Percentiles rank a stretch among this genome's conserved stretches.
Evolutionary conservation across 2,888 invertebrate species (phyloP).

Genomic region (Crossocerus cetratus): DNA sequence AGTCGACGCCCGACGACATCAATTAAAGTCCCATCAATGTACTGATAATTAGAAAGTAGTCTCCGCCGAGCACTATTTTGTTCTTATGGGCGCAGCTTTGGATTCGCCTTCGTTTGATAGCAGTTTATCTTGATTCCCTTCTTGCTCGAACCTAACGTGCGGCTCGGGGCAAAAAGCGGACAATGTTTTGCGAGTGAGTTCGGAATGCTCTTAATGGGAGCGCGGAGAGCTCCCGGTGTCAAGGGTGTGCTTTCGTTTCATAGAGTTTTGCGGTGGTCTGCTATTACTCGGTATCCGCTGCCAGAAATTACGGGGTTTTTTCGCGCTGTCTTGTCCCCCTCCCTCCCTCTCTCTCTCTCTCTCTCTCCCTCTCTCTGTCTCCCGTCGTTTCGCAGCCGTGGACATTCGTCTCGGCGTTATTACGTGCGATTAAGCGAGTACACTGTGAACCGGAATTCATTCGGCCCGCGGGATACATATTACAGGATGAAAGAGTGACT

Average conservation of each 20-base stretch:
- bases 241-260: neutral
- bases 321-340: constrained; percentile 40
- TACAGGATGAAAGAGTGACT: constrained; percentile 57
- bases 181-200: neutral
- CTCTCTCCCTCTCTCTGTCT: too few relatives aligned
- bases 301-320: constrained; percentile 56
- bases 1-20: too few relatives aligned
- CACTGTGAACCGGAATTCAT: constrained; percentile 52
- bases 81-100: too few relatives aligned
- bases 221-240: neutral
- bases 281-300: constrained; percentile 44
- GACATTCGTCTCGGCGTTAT: constrained; percentile 64
- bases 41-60: too few relatives aligned
- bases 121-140: neutral
- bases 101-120: too few relatives aligned
- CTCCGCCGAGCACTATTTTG: too few relatives aligned
- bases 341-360: too few relatives aligned
- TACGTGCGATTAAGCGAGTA: constrained; percentile 64
- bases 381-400: constrained; percentile 11
- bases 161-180: neutral
- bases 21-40: too few relatives aligned
- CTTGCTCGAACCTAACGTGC: neutral
- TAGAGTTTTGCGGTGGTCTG: constrained; percentile 8
- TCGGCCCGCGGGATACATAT: constrained; percentile 56
- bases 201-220: constrained; percentile 2